Percentiles rank a stretch among this genome's conserved stretches.
phyloP scores from a whole-genome alignment of 2,888 invertebrate genomes.

The Boloria selene region DNA sequence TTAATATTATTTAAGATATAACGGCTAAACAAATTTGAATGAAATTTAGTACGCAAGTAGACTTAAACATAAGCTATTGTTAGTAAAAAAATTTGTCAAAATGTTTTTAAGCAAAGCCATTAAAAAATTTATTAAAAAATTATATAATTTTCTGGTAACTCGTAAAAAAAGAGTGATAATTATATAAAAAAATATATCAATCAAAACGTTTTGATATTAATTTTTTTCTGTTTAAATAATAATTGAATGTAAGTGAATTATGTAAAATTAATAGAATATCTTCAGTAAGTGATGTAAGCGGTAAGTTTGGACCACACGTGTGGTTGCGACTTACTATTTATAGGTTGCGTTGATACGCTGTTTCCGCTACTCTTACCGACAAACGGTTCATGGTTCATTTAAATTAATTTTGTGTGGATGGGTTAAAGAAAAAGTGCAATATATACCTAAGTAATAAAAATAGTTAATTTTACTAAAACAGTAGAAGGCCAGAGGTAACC shows the following conservation, averaged over 20 bases:
- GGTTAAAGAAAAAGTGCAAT: neutral
- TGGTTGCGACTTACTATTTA: slow-evolving; percentile 42
- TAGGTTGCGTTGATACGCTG: slow-evolving; percentile 45
- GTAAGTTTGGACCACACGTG: slow-evolving; percentile 39
- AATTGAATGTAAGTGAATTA: neutral
- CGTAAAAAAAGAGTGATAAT: no score
- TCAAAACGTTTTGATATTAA: no score
- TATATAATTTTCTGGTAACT: no score
- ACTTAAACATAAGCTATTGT: no score
- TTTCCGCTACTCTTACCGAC: slow-evolving; percentile 45
- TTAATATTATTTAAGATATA: no score
- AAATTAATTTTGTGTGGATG: neutral
- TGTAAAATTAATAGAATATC: slow-evolving; percentile 1
- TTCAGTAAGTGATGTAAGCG: slow-evolving; percentile 16
- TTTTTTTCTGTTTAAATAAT: neutral
- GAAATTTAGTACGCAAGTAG: no score
- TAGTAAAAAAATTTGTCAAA: no score
- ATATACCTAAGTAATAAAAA: neutral
- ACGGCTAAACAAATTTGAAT: no score
- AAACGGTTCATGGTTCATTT: slow-evolving; percentile 38
- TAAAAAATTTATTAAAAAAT: no score
- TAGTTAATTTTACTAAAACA: neutral
- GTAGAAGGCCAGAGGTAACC: neutral
- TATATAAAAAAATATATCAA: no score
- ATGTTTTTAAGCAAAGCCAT: no score